phyloP scores from a whole-genome alignment of 2,888 invertebrate species.

The Aphidius colemani region DNA sequence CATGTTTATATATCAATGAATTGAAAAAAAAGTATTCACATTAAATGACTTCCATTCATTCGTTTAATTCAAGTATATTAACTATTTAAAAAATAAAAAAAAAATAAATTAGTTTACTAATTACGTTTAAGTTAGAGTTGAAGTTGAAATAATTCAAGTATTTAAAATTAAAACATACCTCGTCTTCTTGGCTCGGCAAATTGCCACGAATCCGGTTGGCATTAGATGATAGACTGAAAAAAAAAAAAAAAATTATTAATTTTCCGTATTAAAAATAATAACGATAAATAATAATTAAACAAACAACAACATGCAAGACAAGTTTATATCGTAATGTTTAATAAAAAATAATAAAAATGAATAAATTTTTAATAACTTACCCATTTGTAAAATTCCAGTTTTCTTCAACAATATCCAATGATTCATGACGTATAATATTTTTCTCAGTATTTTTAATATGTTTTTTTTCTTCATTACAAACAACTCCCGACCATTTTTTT shows the following conservation, averaged over 20 bases:
- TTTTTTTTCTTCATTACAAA: conserved; percentile 31
- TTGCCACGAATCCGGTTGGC: conserved; percentile 37
- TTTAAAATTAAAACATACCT: conserved; percentile 35
- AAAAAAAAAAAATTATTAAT: background rate
- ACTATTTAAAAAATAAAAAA: conserved; percentile 7
- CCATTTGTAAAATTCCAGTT: conserved; percentile 44
- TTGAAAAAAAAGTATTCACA: background rate
- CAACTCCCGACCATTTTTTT: conserved; percentile 35
- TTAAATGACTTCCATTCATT: background rate
- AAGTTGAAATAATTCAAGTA: background rate
- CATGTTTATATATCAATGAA: background rate
- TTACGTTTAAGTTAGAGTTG: conserved; percentile 1
- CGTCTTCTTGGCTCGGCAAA: conserved; percentile 37
- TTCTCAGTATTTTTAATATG: conserved; percentile 36
- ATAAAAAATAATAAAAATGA: conserved; percentile 1
- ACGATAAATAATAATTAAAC: background rate
- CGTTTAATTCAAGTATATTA: no score
- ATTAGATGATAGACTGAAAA: conserved; percentile 40
- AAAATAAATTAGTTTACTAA: conserved; percentile 9
- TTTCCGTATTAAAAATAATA: background rate
- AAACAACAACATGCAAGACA: background rate
- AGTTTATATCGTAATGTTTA: background rate
- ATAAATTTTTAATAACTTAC: conserved; percentile 40
- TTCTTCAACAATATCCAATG: conserved; percentile 35
- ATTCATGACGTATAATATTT: conserved; percentile 29